Evolutionary conservation across 2,113 vertebrate genomes (phyloP), one percentile per base, ranked within the genome.

Genomic region (Corythaeola cristata): DNA sequence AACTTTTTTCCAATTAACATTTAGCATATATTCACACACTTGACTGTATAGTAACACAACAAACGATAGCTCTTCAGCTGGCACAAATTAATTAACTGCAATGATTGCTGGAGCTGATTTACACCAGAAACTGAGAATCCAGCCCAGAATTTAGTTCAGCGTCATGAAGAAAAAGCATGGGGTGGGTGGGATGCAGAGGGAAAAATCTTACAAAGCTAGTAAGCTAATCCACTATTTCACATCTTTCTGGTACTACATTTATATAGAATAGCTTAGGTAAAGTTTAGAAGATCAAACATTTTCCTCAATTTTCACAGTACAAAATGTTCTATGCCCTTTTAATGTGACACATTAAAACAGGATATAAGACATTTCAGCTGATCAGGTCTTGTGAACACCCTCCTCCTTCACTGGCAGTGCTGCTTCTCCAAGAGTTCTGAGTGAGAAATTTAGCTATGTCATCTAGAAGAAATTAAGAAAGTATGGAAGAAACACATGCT

Each of bases 11-110:
- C 59, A 73, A 92, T 92, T 73, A 89, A 58, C 35, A 58, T 89
- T 73, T 62, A 82, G 87, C 80, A 83, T 91, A 91, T 30, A 92
- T 79, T 90, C 86, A 94, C 86, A 80, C 56, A 72, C 37, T 93
- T 89, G 73, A 91, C 77, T 85, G 58, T 91, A 85, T 9, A 86
- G 88, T 32, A 71, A 92, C 30, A 62, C 14, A 96, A 95, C 89
- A 91, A 90, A 97, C 92, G 91, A 53, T 41, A 88, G 74, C 81
- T 88, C 91, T 95, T 96, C 72, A 90, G 72, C 90, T 95, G 90
- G 64, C 56, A 72, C 37, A 55, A 68, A 88, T 91, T 88, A 92
- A 83, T 91, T 90, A 90, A 71, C 50, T 85, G 13, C 77, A 88
- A 22, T 76, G 72, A 88, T 58, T 94, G 56, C 60, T 55, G 72